These are phyloP conservation scores for Mythimna ferrago DNA, from an alignment of 2,888 invertebrate genomes.

Conservation along the genomic window DNA sequence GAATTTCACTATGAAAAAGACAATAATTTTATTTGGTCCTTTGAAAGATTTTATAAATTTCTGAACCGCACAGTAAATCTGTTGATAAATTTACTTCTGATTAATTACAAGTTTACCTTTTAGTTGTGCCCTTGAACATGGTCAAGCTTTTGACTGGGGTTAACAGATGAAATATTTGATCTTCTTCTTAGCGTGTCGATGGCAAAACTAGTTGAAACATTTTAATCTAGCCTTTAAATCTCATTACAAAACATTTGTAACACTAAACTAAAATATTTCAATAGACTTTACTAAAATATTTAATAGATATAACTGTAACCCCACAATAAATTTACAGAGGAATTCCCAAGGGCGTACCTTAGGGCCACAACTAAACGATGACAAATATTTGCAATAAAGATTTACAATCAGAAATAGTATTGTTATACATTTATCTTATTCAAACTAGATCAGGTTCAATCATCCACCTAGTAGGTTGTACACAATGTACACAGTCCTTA, in stretches of 20 bases:
- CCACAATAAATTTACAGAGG: background rate
- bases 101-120: background rate
- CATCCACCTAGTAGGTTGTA: background rate
- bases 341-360: slow-evolving; percentile 17
- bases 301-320: background rate
- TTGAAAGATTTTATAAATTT: background rate
- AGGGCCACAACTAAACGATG: slow-evolving; percentile 9
- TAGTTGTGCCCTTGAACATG: slow-evolving; percentile 25
- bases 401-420: background rate
- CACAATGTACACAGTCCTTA: background rate
- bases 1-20: background rate
- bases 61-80: too few relatives aligned
- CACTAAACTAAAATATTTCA: background rate
- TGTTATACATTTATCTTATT: background rate
- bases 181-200: too few relatives aligned
- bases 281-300: background rate
- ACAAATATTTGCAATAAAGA: background rate
- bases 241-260: too few relatives aligned
- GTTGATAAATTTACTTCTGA: slow-evolving; percentile 4
- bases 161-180: background rate
- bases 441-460: slow-evolving; percentile 15
- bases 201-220: background rate
- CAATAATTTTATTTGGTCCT: background rate
- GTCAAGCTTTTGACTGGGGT: slow-evolving; percentile 8
- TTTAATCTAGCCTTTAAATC: background rate